Evolutionary conservation across 2,113 vertebrate species (phyloP).

Genomic region (Gopherus evgoodei): DNA sequence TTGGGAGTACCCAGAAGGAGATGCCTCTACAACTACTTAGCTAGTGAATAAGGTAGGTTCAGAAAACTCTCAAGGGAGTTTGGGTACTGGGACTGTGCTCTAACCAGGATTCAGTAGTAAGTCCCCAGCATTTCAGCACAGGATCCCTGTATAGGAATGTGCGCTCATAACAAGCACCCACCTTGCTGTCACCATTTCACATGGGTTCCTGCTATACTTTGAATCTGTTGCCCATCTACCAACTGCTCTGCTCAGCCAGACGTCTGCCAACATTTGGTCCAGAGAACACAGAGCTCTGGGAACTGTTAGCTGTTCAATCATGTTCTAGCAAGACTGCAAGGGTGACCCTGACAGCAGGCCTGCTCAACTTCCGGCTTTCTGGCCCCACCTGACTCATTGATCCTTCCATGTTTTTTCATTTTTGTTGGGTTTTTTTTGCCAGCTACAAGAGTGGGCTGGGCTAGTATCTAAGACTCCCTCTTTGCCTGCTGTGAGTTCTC

Average conservation of each 20-base stretch:
- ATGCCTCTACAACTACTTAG: rapidly evolving
- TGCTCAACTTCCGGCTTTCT: neutral
- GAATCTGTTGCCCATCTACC: rapidly evolving
- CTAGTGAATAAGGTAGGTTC: neutral
- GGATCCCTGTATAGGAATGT: rapidly evolving
- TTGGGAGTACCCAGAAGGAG: rapidly evolving
- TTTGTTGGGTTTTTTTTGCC: neutral
- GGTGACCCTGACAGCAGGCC: neutral
- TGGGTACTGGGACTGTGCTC: neutral
- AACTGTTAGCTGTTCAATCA: neutral
- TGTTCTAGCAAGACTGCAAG: neutral
- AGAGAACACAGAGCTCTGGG: neutral
- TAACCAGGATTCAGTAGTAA: neutral
- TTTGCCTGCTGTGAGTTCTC: neutral
- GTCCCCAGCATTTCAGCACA: rapidly evolving
- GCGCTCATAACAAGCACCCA: rapidly evolving
- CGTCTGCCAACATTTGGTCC: neutral
- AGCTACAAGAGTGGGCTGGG: neutral
- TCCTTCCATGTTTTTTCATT: neutral
- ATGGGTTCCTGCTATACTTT: neutral
- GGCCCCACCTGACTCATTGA: neutral
- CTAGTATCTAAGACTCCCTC: neutral
- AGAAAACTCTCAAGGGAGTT: neutral
- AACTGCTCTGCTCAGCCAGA: rapidly evolving
- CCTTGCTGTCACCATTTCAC: rapidly evolving